These are phyloP conservation scores for Pseudomyrmex flavicornis DNA, from an alignment of 1,140 invertebrate species.

Conservation along the genomic window DNA sequence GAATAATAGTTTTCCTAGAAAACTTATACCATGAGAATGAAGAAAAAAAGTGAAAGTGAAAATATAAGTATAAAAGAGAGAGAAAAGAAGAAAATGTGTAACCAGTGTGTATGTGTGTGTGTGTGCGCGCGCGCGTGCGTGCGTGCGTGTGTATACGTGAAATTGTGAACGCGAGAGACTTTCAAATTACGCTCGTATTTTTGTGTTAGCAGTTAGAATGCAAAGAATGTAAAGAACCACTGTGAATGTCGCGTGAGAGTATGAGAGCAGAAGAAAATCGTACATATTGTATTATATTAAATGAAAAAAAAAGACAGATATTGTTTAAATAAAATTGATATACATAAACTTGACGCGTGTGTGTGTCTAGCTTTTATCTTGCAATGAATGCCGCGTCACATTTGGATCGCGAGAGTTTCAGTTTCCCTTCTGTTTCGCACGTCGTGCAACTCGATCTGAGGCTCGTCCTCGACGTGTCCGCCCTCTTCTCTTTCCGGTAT, in stretches of 20 bases:
- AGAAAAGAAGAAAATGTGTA: neutral
- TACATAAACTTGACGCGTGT: constrained; percentile 68
- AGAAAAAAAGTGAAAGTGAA: constrained; percentile 25
- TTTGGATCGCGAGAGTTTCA: neutral
- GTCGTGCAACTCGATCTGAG: constrained; percentile 77
- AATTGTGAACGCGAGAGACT: constrained; percentile 49
- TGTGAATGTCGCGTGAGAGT: constrained; percentile 62
- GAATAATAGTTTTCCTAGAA: constrained; percentile 77
- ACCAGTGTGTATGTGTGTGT: constrained; percentile 13
- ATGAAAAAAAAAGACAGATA: constrained; percentile 75
- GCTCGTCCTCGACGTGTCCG: constrained; percentile 81
- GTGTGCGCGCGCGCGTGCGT: neutral
- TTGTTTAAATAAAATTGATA: constrained; percentile 84
- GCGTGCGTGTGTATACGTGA: constrained; percentile 30
- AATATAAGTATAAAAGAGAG: constrained; percentile 32
- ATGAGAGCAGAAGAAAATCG: constrained; percentile 73
- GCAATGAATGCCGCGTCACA: neutral
- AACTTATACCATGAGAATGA: neutral
- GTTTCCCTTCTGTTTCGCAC: neutral
- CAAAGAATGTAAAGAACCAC: constrained; percentile 60
- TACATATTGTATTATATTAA: constrained; percentile 82
- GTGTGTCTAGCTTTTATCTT: neutral
- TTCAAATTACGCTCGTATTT: constrained; percentile 80
- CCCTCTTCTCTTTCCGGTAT: constrained; percentile 86
- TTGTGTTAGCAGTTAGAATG: constrained; percentile 77